phyloP scores from a whole-genome alignment of 2,113 vertebrate genomes.

The Gallinago media region DNA sequence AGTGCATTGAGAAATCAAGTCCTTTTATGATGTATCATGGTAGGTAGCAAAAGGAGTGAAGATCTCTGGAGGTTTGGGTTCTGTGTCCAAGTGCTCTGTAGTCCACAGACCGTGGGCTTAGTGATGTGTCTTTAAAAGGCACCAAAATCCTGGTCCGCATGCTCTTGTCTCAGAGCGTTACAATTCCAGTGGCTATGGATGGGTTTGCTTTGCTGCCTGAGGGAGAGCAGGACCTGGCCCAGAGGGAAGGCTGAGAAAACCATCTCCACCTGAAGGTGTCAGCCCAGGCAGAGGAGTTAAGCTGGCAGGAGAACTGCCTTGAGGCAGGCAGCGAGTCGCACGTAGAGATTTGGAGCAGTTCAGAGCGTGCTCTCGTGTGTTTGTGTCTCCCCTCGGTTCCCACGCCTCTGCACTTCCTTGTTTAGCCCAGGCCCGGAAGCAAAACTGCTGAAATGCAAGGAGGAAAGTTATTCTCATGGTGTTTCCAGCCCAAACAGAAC shows the following conservation, averaged over 20 bases:
- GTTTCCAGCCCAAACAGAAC: conserved; percentile 60
- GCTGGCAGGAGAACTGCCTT: background rate
- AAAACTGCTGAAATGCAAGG: conserved; percentile 61
- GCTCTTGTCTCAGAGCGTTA: background rate
- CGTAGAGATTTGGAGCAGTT: background rate
- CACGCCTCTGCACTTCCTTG: conserved; percentile 71
- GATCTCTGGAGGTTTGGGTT: background rate
- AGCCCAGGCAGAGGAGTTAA: background rate
- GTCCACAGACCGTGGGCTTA: background rate
- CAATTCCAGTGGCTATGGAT: background rate
- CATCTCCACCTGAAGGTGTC: background rate
- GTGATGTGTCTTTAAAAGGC: background rate
- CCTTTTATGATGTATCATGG: background rate
- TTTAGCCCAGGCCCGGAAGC: conserved; percentile 69
- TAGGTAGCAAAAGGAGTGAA: background rate
- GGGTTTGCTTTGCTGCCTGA: background rate
- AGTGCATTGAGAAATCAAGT: background rate
- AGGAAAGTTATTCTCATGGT: conserved; percentile 66
- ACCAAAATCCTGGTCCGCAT: background rate
- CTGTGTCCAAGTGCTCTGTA: background rate
- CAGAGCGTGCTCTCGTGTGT: background rate
- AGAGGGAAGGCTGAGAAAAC: background rate
- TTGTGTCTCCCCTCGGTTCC: conserved; percentile 60
- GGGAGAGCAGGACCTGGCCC: background rate
- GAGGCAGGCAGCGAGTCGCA: background rate